Evolutionary conservation across 1,140 invertebrate genomes (phyloP).

Genomic region (Aphaenogaster floridana): DNA sequence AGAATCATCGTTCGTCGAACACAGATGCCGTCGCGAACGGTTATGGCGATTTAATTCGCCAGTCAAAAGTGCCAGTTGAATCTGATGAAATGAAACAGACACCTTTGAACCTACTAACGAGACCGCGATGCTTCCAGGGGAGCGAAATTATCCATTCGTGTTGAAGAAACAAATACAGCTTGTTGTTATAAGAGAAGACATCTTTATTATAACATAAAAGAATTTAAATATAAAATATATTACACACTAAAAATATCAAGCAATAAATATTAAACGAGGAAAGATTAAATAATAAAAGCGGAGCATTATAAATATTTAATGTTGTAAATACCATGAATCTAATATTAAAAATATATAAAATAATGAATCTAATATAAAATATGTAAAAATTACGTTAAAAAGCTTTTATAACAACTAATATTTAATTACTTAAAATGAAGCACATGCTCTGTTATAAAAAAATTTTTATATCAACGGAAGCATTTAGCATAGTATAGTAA

Average conservation of each 20-base stretch:
- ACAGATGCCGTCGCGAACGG: constrained; percentile 37
- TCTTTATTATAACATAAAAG: constrained; percentile 5
- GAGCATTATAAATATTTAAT: background rate
- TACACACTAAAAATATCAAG: background rate
- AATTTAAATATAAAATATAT: background rate
- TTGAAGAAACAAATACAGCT: background rate
- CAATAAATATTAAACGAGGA: background rate
- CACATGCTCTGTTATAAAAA: background rate
- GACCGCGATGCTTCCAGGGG: background rate
- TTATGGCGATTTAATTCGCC: constrained; percentile 62
- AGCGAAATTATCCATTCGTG: background rate
- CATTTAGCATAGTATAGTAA: background rate
- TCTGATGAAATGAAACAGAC: constrained; percentile 4
- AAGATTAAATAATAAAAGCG: background rate
- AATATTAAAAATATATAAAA: background rate
- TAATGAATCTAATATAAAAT: background rate
- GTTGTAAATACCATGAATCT: background rate
- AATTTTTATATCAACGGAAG: background rate
- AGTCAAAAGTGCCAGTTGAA: constrained; percentile 2
- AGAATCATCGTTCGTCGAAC: constrained; percentile 70
- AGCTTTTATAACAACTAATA: background rate
- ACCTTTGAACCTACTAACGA: background rate
- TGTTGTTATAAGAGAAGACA: background rate
- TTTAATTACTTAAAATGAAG: background rate
- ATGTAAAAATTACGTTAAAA: background rate